A percentile compares a stretch with the other conserved stretches of the same genome.
phyloP scores from a whole-genome alignment of 2,797 vertebrate species.

The Varecia variegata region DNA sequence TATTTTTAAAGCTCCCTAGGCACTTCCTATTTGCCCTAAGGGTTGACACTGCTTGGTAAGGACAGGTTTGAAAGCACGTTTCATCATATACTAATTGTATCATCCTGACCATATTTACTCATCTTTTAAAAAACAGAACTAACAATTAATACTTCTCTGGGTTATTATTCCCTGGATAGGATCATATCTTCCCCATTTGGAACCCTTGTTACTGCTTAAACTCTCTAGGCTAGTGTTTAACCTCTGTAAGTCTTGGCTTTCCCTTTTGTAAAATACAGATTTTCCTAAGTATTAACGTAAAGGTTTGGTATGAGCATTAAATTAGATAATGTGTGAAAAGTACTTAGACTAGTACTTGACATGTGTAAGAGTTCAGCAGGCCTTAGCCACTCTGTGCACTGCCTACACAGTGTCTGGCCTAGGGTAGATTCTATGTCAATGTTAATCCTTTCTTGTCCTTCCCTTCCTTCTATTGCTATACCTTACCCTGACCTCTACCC shows the following conservation, averaged over 20 bases:
- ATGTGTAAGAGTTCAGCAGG: background rate
- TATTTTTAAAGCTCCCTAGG: background rate
- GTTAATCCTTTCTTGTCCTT: background rate
- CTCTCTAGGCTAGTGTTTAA: background rate
- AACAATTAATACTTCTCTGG: background rate
- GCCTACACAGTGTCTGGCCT: rapidly evolving
- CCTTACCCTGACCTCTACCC: background rate
- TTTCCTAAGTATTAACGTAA: background rate
- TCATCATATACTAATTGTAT: background rate
- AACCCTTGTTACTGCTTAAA: background rate
- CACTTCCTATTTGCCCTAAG: background rate
- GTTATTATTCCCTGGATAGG: background rate
- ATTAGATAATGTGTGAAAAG: background rate
- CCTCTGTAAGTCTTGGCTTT: background rate
- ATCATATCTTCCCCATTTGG: background rate
- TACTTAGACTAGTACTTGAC: background rate
- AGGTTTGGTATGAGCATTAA: background rate
- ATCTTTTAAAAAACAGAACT: background rate
- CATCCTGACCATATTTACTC: background rate
- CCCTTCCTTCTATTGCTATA: background rate
- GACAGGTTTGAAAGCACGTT: background rate
- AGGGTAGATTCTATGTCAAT: background rate
- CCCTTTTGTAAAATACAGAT: background rate
- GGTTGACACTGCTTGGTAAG: background rate
- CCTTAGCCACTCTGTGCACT: no score